Percentiles rank a stretch among this genome's conserved stretches.
These are phyloP conservation scores for Diadophis punctatus DNA, from an alignment of 2,113 vertebrate genomes.

Conservation along the genomic window DNA sequence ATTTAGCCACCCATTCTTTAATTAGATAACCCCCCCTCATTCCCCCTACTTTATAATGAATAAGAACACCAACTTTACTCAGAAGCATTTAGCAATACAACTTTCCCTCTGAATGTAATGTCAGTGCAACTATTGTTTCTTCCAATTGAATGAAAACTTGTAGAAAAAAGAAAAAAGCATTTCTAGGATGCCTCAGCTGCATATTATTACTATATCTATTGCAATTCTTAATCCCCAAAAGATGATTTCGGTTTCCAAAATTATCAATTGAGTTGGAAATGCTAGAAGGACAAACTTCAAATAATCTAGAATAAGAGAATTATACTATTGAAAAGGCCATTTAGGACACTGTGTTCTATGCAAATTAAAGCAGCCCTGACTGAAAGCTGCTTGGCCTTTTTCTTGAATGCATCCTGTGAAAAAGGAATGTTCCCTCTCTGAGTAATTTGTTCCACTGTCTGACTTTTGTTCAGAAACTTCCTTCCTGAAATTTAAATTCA, in stretches of 20 bases:
- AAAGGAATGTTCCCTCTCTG: not conserved
- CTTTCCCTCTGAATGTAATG: not conserved
- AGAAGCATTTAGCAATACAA: not conserved
- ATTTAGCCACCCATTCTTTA: not conserved
- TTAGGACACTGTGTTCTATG: not conserved
- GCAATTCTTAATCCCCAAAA: not conserved
- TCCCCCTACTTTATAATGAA: not conserved
- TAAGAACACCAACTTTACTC: not conserved
- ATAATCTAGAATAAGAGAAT: not conserved
- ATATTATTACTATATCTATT: not conserved
- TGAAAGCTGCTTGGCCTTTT: not conserved
- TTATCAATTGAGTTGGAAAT: not conserved
- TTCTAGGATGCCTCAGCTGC: not conserved
- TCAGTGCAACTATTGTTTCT: not conserved
- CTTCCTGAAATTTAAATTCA: not conserved
- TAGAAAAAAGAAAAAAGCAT: not conserved
- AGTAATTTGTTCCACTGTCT: not conserved
- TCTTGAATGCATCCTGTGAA: not conserved
- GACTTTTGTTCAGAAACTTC: not conserved
- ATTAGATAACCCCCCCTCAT: not conserved
- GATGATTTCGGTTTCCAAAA: not conserved
- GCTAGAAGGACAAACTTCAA: not conserved
- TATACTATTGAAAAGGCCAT: not conserved
- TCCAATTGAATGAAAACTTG: not conserved
- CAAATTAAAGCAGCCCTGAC: not conserved